phyloP scores from a whole-genome alignment of 2,113 vertebrate genomes.

The Ailurus styani region DNA sequence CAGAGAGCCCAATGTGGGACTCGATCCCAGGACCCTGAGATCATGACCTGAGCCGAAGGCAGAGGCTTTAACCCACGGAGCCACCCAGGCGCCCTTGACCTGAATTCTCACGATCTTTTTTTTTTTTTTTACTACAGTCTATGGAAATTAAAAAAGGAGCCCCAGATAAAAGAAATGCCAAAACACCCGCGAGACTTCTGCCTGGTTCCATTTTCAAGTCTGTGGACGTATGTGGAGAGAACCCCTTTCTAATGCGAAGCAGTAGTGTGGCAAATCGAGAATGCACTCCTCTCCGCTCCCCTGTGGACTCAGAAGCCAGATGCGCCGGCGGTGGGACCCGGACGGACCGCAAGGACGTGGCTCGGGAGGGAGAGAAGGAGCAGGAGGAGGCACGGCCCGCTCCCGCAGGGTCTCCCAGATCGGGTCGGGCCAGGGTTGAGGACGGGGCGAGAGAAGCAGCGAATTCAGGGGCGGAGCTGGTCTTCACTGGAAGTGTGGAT shows the following conservation, averaged over 20 bases:
- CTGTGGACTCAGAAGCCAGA: neutral
- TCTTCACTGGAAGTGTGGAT: neutral
- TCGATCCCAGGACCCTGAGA: no score
- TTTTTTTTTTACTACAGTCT: neutral
- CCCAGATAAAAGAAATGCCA: slow-evolving; percentile 7
- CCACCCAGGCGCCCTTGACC: no score
- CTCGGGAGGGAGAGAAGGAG: neutral
- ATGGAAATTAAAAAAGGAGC: slow-evolving; percentile 37
- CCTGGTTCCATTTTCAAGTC: neutral
- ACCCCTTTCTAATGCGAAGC: neutral
- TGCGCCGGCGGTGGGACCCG: accelerated
- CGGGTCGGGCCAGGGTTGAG: neutral
- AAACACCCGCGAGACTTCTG: neutral
- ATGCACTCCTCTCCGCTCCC: accelerated
- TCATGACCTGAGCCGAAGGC: no score
- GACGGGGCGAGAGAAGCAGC: neutral
- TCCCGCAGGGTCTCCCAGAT: neutral
- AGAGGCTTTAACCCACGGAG: no score
- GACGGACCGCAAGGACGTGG: neutral
- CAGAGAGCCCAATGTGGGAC: no score
- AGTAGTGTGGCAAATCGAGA: neutral
- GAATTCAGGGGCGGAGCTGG: neutral
- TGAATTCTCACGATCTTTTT: neutral
- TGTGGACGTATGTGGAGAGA: neutral
- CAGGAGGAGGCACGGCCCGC: neutral